Conservation (phyloP, 2,113 vertebrate species). For the Dendrocopos noguchii region DNA sequence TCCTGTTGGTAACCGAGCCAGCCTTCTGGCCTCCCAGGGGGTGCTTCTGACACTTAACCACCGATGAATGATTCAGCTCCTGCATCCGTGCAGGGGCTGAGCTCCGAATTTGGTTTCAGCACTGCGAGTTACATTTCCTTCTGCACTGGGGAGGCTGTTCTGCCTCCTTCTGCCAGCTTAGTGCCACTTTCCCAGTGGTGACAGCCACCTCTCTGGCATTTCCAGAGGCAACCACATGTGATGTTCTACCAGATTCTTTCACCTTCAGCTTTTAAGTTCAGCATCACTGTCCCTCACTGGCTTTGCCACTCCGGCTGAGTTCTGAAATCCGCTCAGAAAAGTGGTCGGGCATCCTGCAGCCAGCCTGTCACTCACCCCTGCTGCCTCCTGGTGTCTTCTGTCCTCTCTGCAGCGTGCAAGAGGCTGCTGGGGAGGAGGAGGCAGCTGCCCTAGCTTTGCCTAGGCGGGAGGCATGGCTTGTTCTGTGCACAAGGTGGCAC, state of each 20-base stretch:
- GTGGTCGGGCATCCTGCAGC: rapidly evolving
- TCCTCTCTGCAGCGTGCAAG: rapidly evolving
- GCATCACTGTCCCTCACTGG: rapidly evolving
- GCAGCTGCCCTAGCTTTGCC: background rate
- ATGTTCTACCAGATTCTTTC: background rate
- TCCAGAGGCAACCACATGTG: background rate
- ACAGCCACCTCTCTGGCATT: background rate
- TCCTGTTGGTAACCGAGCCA: rapidly evolving
- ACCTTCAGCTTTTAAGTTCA: rapidly evolving
- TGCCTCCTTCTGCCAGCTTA: rapidly evolving
- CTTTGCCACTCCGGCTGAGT: background rate
- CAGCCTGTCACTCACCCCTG: rapidly evolving
- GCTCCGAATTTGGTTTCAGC: background rate
- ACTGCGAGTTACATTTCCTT: background rate
- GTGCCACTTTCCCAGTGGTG: rapidly evolving
- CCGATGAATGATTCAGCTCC: background rate
- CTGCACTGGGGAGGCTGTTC: rapidly evolving
- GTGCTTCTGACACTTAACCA: rapidly evolving
- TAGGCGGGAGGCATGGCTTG: background rate
- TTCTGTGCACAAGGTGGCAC: constrained; percentile 52
- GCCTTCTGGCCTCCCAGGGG: rapidly evolving
- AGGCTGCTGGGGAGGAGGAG: background rate
- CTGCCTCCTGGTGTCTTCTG: background rate
- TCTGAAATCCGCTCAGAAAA: background rate
- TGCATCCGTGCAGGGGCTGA: rapidly evolving